phyloP scores from a whole-genome alignment of 2,888 invertebrate species.

The Lissonota sp. region DNA sequence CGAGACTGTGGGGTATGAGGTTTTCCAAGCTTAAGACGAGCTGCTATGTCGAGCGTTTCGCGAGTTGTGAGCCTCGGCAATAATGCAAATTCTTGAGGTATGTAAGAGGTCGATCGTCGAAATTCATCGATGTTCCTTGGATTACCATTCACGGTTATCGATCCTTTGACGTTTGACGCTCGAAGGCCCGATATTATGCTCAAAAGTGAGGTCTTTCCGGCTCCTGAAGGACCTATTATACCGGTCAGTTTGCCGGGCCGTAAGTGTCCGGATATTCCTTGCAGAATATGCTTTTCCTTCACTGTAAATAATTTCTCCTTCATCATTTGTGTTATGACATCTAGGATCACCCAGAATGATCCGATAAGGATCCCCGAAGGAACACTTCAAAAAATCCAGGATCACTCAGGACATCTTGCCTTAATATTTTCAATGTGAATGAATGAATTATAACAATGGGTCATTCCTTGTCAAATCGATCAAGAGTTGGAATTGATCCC shows the following conservation, averaged over 20 bases:
- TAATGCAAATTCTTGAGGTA: slow-evolving; percentile 86
- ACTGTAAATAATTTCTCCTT: slow-evolving; percentile 62
- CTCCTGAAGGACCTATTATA: slow-evolving; percentile 89
- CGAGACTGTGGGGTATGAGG: slow-evolving; percentile 63
- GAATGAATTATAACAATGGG: neutral
- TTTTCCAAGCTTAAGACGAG: slow-evolving; percentile 85
- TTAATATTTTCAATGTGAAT: too few relatives aligned
- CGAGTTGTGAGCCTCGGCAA: slow-evolving; percentile 85
- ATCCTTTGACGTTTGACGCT: slow-evolving; percentile 84
- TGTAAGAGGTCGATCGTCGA: slow-evolving; percentile 90
- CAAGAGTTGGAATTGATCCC: too few relatives aligned
- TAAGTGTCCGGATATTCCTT: slow-evolving; percentile 86
- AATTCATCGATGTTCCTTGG: slow-evolving; percentile 88
- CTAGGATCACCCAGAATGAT: too few relatives aligned
- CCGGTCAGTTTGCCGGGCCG: slow-evolving; percentile 87
- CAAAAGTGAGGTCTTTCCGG: slow-evolving; percentile 91
- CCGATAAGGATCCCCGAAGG: too few relatives aligned
- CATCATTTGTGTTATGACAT: too few relatives aligned
- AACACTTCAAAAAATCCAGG: too few relatives aligned
- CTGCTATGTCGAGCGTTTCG: slow-evolving; percentile 86
- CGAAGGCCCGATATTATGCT: slow-evolving; percentile 89
- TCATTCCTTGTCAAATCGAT: too few relatives aligned
- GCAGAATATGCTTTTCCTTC: slow-evolving; percentile 84
- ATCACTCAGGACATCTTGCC: too few relatives aligned
- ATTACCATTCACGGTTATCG: slow-evolving; percentile 89